A percentile compares a stretch with the other conserved stretches of the same genome.
These are phyloP conservation scores for Ramphastos sulfuratus DNA, from an alignment of 2,113 vertebrate genomes.

Conservation along the genomic window DNA sequence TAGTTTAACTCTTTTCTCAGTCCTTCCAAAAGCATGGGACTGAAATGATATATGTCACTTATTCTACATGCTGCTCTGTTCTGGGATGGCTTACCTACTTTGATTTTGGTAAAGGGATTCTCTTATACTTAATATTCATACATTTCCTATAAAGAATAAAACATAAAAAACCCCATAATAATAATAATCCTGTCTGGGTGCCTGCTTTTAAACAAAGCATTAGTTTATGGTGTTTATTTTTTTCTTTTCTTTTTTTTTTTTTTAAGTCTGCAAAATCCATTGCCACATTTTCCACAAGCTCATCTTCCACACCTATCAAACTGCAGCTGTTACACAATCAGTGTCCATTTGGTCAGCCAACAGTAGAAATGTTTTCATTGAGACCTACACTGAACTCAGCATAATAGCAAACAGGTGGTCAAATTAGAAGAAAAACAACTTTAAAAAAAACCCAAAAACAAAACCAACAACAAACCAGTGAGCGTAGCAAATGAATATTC, in stretches of 20 bases:
- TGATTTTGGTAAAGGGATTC: neutral
- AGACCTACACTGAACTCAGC: slow-evolving; percentile 48
- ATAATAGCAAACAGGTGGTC: slow-evolving; percentile 58
- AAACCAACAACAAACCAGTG: neutral
- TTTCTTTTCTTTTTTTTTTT: neutral
- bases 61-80: neutral
- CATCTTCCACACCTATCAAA: slow-evolving; percentile 50
- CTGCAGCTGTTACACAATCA: slow-evolving; percentile 46
- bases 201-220: neutral
- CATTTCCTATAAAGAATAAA: neutral
- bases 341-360: slow-evolving; percentile 62
- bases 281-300: slow-evolving; percentile 44
- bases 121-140: neutral
- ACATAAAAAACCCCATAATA: neutral
- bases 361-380: slow-evolving; percentile 52
- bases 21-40: neutral
- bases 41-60: neutral
- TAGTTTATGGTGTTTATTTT: neutral
- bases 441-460: neutral
- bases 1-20: neutral
- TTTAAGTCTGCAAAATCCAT: slow-evolving; percentile 33
- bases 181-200: neutral
- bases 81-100: neutral
- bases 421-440: slow-evolving; percentile 31
- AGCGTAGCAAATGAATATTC: neutral